Conservation (phyloP, 2,113 vertebrate genomes). For the Bos javanicus region DNA sequence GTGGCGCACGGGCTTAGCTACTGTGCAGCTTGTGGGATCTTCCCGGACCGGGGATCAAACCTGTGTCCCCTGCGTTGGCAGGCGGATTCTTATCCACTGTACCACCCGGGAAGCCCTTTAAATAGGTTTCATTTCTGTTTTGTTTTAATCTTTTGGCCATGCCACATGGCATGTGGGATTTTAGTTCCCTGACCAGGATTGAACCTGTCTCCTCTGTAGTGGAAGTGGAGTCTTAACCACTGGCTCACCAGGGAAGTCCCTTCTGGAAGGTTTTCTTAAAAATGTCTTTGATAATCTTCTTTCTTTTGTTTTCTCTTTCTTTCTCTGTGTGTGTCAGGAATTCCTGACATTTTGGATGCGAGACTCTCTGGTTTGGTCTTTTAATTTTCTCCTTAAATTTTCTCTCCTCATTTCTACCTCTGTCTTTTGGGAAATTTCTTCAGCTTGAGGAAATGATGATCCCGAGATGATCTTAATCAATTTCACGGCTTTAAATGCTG, state of each 20-base stretch:
- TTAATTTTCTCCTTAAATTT: background rate
- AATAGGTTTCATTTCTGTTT: background rate
- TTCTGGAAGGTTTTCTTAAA: background rate
- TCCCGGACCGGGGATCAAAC: background rate
- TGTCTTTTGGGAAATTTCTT: background rate
- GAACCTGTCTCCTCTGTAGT: background rate
- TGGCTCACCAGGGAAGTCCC: background rate
- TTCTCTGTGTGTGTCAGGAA: background rate
- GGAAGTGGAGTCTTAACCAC: background rate
- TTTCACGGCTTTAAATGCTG: background rate
- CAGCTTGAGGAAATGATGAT: background rate
- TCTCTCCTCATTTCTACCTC: background rate
- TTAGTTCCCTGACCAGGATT: background rate
- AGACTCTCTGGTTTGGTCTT: background rate
- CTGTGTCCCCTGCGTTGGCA: background rate
- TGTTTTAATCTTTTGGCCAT: background rate
- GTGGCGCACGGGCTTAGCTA: rapidly evolving
- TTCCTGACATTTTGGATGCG: background rate
- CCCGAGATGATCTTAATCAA: background rate
- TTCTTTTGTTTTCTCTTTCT: background rate
- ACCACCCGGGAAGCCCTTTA: background rate
- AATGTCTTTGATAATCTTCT: background rate
- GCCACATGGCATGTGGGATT: background rate
- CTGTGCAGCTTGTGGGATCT: background rate
- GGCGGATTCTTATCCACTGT: background rate